Percentiles rank a stretch among this genome's conserved stretches.
Evolutionary conservation across 1,140 invertebrate species (phyloP).

Genomic region (Sminthurides bifidus): DNA sequence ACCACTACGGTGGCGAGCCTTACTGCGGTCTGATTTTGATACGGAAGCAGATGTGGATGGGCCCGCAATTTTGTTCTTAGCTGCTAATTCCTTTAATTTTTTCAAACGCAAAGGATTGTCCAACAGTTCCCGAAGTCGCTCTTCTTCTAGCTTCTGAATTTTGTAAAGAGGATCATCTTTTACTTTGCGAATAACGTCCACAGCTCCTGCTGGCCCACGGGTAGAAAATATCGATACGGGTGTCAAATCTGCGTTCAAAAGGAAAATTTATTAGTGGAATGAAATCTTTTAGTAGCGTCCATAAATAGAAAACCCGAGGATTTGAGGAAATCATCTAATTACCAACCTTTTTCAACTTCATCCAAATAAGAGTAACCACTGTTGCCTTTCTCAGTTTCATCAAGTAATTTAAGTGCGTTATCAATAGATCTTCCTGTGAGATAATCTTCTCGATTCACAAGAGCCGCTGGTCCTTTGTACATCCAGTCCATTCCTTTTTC

Average conservation of each 20-base stretch:
- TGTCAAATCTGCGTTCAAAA: constrained; percentile 26
- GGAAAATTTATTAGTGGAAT: background rate
- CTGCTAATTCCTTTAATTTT: constrained; percentile 23
- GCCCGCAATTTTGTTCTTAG: constrained; percentile 2
- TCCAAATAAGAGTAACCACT: constrained; percentile 22
- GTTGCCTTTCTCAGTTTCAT: constrained; percentile 46
- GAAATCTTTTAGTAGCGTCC: background rate
- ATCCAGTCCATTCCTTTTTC: constrained; percentile 67
- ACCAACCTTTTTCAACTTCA: constrained; percentile 30
- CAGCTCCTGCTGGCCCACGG: constrained; percentile 9
- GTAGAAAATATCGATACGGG: constrained; percentile 28
- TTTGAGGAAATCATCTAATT: background rate
- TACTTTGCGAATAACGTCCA: constrained; percentile 31
- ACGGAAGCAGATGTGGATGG: background rate
- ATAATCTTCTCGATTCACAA: constrained; percentile 74
- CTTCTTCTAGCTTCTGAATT: constrained; percentile 32
- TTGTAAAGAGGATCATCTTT: constrained; percentile 32
- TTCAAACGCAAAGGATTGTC: constrained; percentile 32
- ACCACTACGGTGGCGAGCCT: background rate
- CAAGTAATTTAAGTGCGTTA: constrained; percentile 61
- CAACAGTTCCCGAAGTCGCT: constrained; percentile 25
- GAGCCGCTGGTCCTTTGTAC: constrained; percentile 69
- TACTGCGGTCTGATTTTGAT: background rate
- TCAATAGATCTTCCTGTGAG: constrained; percentile 76
- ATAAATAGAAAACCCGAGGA: background rate